Evolutionary conservation across 2,797 vertebrate genomes (phyloP), one percentile per base, ranked within the genome.

Genomic region (Oreochromis mossambicus): DNA sequence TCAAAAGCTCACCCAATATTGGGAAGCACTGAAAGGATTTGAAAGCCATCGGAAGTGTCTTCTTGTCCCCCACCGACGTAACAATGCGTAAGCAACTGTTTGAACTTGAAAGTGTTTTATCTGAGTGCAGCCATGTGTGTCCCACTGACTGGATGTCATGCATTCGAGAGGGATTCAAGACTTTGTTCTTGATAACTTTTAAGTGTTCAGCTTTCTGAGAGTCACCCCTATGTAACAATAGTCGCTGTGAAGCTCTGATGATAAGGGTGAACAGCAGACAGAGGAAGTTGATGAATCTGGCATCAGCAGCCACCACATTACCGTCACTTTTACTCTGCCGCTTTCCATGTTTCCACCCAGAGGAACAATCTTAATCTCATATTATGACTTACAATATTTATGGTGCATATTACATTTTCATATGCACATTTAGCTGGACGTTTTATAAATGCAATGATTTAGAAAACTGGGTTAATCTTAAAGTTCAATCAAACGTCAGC

Each of bases 31-130:
- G 89, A 94, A 91, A 90, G 89, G 93, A 84, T 87, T 15, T 89
- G 88, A 94, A 95, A 94, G 87, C 87, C 93, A 83, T 92, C 93
- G 92, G 95, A 95, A 95, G 94, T 93, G 94, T 94, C 91, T 93
- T 63, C 93, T 92, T 89, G 92, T 92, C 91, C 89, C 86, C 91
- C 91, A 4, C 84, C 56, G 76, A 89, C 56, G 77, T 85, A 87
- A 94, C 95, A 95, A 96, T 94, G 93, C 92, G 15, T 3, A 8
- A 83, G 91, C 89, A 80, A 90, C 89, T 89, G 93, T 95, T 95
- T 94, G 91, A 95, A 94, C 90, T 91, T 89, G 87, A 89, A 88
- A 89, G 92, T 87, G 92, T 95, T 93, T 94, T 92, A 92, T 95
- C 82, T 63, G 84, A n/a, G 86, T 56, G 92, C 94, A 83, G 88